phyloP scores from a whole-genome alignment of 2,113 vertebrate species.

The Notiomystis cincta region DNA sequence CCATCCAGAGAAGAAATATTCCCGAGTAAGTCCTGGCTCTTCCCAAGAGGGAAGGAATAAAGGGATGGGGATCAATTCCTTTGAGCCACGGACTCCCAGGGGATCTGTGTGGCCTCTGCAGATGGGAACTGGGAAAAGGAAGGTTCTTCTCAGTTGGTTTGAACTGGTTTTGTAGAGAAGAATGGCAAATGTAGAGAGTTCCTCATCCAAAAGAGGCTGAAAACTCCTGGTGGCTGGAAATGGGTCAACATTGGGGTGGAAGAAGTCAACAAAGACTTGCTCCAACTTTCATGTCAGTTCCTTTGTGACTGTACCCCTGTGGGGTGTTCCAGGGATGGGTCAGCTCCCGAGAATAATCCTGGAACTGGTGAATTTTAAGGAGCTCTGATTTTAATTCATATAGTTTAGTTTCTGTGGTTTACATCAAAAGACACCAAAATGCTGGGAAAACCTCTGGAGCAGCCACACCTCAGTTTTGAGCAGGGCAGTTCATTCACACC shows the following conservation, averaged over 20 bases:
- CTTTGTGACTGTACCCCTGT: slow-evolving; percentile 54
- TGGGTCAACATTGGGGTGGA: slow-evolving; percentile 22
- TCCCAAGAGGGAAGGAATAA: neutral
- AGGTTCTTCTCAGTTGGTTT: neutral
- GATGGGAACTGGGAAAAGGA: neutral
- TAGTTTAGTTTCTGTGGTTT: slow-evolving; percentile 63
- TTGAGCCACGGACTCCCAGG: neutral
- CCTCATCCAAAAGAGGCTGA: neutral
- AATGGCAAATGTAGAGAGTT: neutral
- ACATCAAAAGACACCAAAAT: slow-evolving; percentile 62
- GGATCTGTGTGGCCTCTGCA: neutral
- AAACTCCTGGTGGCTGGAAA: neutral
- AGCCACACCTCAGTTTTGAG: slow-evolving; percentile 50
- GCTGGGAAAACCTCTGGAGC: slow-evolving; percentile 61
- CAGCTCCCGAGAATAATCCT: slow-evolving; percentile 47
- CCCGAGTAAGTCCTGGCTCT: neutral
- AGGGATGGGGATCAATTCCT: neutral
- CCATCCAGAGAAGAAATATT: neutral
- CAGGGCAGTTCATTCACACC: slow-evolving; percentile 50
- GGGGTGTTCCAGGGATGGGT: slow-evolving; percentile 37
- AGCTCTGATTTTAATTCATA: slow-evolving; percentile 51
- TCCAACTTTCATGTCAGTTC: slow-evolving; percentile 47
- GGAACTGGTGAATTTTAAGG: slow-evolving; percentile 60
- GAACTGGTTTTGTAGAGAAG: neutral
- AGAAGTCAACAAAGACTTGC: slow-evolving; percentile 43